Evolutionary conservation across 1,140 invertebrate species (phyloP), one percentile per base, ranked within the genome.

Genomic region (Chymomyza costata): DNA sequence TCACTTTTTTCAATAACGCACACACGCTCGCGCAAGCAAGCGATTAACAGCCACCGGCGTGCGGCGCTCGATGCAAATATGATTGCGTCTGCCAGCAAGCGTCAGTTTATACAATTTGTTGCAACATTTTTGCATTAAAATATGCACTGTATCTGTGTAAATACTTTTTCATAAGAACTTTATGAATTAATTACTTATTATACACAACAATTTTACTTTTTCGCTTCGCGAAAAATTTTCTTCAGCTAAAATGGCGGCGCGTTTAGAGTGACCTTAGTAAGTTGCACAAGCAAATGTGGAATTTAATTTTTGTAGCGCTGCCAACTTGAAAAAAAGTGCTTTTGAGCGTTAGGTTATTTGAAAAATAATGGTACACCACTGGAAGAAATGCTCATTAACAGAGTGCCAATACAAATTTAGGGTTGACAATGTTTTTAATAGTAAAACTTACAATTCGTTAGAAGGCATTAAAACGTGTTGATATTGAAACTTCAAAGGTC

Each of bases 181-280:
- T 38, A 38, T 38, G 35, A 38, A 38, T 14, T 14, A 38, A 5
- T n/a, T 14, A 38, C 13, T 5, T 13, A 14, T 16, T 38, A 13
- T 15, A 38, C 35, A 38, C 35, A 16, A 16, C 44, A 54, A 52
- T 37, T 47, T 44, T 13, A 16, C 10, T 15, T 38, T 38, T 38
- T 15, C 35, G 35, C 11, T 34, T n/a, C 70, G 66, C 69, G 6
- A 6, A 14, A 16, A 38, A 38, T 15, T 15, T 6, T 14, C 11
- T 38, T 16, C 15, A 6, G 2, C 32, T 10, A 34, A 34, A 38
- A 38, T 38, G 11, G 11, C 35, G 35, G 11, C 11, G 35, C 5
- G 35, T 3, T 7, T 16, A 16, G 15, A 38, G 35, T 16, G 15
- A 16, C 11, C 6, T 3, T 38, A 16, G 35, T 38, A 14, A 6